phyloP scores from a whole-genome alignment of 2,113 vertebrate species.

The Lucifuga dentata region DNA sequence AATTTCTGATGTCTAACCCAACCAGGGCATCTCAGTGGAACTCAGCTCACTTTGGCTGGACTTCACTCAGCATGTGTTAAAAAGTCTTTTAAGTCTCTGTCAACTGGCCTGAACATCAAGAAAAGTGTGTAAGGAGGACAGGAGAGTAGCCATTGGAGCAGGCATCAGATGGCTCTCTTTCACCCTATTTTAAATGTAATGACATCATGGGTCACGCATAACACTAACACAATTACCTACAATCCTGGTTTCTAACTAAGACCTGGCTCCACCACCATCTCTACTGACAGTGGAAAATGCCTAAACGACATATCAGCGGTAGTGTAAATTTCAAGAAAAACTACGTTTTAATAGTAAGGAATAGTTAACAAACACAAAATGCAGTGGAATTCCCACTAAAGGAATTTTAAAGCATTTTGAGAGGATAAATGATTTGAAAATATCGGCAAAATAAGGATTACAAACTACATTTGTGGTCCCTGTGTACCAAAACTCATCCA shows the following conservation, averaged over 20 bases:
- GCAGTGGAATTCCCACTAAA: too few species aligned
- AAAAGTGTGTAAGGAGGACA: constrained; percentile 65
- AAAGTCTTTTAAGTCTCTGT: constrained; percentile 59
- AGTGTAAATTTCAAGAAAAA: constrained; percentile 4
- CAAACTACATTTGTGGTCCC: background rate
- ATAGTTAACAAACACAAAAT: too few species aligned
- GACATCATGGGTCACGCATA: constrained; percentile 34
- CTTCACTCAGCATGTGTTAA: constrained; percentile 75
- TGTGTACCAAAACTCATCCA: constrained; percentile 2
- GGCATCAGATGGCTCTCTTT: constrained; percentile 48
- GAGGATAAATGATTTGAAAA: constrained; percentile 12
- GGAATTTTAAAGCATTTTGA: constrained; percentile 29
- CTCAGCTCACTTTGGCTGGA: constrained; percentile 57
- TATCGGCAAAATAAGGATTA: background rate
- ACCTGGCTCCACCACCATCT: background rate
- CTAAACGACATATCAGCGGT: background rate
- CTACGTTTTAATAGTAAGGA: constrained; percentile 17
- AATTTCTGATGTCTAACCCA: constrained; percentile 61
- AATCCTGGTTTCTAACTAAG: background rate
- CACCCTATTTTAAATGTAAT: constrained; percentile 34
- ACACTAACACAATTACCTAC: constrained; percentile 65
- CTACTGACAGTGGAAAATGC: constrained; percentile 1
- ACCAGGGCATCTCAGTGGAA: constrained; percentile 58
- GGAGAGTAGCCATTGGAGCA: constrained; percentile 38
- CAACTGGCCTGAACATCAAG: constrained; percentile 67